Base-by-base conservation (phyloP, 2,113 vertebrate species). In the Mobula hypostoma region DNA sequence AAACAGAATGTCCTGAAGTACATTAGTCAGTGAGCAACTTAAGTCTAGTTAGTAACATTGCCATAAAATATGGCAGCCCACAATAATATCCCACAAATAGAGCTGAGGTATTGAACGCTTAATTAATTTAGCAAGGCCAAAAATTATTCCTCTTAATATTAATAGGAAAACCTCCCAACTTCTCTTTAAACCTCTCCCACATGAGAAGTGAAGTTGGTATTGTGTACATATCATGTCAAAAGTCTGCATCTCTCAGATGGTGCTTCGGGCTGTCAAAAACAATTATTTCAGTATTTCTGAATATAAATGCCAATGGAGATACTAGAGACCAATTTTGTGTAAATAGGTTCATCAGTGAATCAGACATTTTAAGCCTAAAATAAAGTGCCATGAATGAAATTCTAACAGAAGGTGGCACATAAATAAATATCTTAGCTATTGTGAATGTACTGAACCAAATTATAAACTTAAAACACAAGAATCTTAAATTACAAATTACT, bases 401-500 rank as follows among this genome's bases (percentile, higher is more conserved):
- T 90, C n/a, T 17, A 90, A 90, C 72, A 24, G 29, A 66, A 90
- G 32, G 61, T 7, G 66, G 29, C 63, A 63, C 58, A 90, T 32
- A 88, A 63, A 63, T 66, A 63, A 15, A 90, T 14, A 90, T 32
- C 24, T 83, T 19, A 14, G 8, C 14, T 19, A n/a, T 32, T n/a
- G 32, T 21, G 14, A 90, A 32, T 14, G 61, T 7, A 90, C 32
- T 88, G n/a, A n/a, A 88, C 15, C 61, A 68, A 79, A 61, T 88
- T 61, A 63, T 63, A 29, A 88, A 90, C 29, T 66, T n/a, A 90
- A 90, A 63, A 36, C 77, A 61, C 82, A 88, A 88, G 36, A 79
- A 17, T 90, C 36, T 66, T 66, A 88, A 90, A 90, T 68, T 88
- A 88, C 85, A 88, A 88, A 88, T 66, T 66, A 90, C 85, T 90